A percentile compares a stretch with the other conserved stretches of the same genome.
phyloP scores from a whole-genome alignment of 2,113 vertebrate species.

The Ochotona princeps region DNA sequence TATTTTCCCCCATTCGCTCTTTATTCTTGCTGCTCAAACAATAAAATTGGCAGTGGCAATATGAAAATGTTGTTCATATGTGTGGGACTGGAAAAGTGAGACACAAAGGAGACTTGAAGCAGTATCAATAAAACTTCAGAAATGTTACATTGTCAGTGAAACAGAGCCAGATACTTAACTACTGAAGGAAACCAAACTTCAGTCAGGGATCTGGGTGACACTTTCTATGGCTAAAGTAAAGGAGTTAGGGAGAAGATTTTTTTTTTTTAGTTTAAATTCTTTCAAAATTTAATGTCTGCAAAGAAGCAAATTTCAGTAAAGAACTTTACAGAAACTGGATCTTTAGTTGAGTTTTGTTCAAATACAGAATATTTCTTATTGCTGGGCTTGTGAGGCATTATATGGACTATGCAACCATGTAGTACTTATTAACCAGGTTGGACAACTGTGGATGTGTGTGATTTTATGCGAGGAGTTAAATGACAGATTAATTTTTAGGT shows the following conservation, averaged over 20 bases:
- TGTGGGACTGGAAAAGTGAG: not conserved
- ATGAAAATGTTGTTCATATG: not conserved
- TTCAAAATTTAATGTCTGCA: slow-evolving; percentile 35
- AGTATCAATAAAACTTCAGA: not conserved
- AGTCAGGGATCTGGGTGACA: not conserved
- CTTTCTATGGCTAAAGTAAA: not conserved
- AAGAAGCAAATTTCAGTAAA: not conserved
- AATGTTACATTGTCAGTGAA: slow-evolving; percentile 30
- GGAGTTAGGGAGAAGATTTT: not conserved
- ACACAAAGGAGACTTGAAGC: not conserved
- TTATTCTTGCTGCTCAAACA: not conserved
- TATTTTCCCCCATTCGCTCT: not conserved
- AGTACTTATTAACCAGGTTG: not conserved
- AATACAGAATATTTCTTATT: not conserved
- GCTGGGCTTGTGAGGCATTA: not conserved
- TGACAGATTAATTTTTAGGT: not conserved
- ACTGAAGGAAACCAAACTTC: slow-evolving; percentile 14
- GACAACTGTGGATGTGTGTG: not conserved
- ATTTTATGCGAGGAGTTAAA: slow-evolving; percentile 24
- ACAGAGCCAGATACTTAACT: not conserved
- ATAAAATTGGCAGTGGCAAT: not conserved
- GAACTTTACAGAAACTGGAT: slow-evolving; percentile 2
- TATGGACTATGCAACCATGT: not conserved
- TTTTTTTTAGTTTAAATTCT: slow-evolving; percentile 5
- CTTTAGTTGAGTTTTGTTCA: not conserved